A percentile compares a stretch with the other conserved stretches of the same genome.
phyloP scores from a whole-genome alignment of 2,797 vertebrate genomes.

The Semotilus atromaculatus region DNA sequence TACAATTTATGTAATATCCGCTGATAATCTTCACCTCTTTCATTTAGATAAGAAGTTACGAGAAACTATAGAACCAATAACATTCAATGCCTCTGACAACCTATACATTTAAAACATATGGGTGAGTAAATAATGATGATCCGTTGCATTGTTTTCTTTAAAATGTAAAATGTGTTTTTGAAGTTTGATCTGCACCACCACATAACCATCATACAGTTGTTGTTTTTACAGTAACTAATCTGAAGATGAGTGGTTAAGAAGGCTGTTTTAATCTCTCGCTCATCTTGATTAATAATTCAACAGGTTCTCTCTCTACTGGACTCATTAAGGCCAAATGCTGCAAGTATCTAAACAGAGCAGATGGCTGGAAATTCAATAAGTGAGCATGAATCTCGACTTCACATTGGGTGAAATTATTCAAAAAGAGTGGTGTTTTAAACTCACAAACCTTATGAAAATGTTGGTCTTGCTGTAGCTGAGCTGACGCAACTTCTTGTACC shows the following conservation, averaged over 20 bases:
- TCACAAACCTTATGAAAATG: background rate
- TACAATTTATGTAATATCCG: background rate
- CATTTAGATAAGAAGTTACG: background rate
- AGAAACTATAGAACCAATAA: background rate
- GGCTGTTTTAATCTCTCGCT: slow-evolving; percentile 60
- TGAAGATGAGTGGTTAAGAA: slow-evolving; percentile 51
- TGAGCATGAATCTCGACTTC: slow-evolving; percentile 48
- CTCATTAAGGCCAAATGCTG: slow-evolving; percentile 58
- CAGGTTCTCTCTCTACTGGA: slow-evolving; percentile 53
- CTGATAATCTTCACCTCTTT: background rate
- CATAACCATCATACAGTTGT: background rate
- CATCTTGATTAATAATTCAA: slow-evolving; percentile 63
- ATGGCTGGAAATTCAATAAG: slow-evolving; percentile 48
- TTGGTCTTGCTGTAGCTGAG: background rate
- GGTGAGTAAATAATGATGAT: background rate
- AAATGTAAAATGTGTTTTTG: background rate
- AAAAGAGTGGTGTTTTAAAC: slow-evolving; percentile 35
- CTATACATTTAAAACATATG: background rate
- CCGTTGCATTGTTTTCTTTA: background rate
- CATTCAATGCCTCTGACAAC: too few relatives aligned
- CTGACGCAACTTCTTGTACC: background rate
- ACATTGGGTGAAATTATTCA: slow-evolving; percentile 56
- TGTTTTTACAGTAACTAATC: slow-evolving; percentile 29
- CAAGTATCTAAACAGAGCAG: slow-evolving; percentile 53
- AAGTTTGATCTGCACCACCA: background rate